These are phyloP conservation scores for Hirudinaria manillensis DNA, from an alignment of 2,888 invertebrate species.

Conservation along the genomic window DNA sequence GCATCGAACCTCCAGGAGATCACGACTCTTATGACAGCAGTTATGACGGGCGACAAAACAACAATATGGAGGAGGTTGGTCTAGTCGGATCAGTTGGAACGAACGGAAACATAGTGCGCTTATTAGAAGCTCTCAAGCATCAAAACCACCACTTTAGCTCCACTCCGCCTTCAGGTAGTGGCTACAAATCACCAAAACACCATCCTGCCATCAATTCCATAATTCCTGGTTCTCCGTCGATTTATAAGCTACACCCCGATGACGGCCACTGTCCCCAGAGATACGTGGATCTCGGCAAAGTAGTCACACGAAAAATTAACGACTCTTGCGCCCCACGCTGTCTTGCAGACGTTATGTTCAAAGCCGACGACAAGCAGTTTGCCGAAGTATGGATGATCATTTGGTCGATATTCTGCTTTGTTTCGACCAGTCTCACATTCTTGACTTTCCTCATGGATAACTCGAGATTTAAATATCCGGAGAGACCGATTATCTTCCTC, in stretches of 20 bases:
- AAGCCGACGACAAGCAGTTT: conserved; percentile 64
- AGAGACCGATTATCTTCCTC: conserved; percentile 55
- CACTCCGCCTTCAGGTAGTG: not conserved
- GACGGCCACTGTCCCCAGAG: conserved; percentile 44
- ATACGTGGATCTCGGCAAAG: conserved; percentile 47
- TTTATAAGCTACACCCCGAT: not conserved
- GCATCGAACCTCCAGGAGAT: conserved; percentile 60
- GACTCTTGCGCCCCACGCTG: conserved; percentile 56
- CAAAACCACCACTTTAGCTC: not conserved
- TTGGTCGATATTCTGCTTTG: conserved; percentile 70
- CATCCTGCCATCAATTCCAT: not conserved
- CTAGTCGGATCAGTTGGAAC: not conserved
- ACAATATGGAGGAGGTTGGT: conserved; percentile 23
- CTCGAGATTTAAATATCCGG: conserved; percentile 55
- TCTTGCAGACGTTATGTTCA: conserved; percentile 66
- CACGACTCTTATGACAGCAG: conserved; percentile 19
- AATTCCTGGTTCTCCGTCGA: not conserved
- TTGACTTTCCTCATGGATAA: conserved; percentile 54
- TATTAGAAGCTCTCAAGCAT: conserved; percentile 39
- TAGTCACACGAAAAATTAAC: conserved; percentile 21
- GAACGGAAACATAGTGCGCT: conserved; percentile 36
- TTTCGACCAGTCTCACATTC: conserved; percentile 53
- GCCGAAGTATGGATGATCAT: conserved; percentile 71
- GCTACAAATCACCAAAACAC: not conserved
- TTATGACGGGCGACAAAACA: conserved; percentile 9